These are phyloP conservation scores for Unio pictorum DNA, from an alignment of 2,888 invertebrate genomes.

Conservation along the genomic window DNA sequence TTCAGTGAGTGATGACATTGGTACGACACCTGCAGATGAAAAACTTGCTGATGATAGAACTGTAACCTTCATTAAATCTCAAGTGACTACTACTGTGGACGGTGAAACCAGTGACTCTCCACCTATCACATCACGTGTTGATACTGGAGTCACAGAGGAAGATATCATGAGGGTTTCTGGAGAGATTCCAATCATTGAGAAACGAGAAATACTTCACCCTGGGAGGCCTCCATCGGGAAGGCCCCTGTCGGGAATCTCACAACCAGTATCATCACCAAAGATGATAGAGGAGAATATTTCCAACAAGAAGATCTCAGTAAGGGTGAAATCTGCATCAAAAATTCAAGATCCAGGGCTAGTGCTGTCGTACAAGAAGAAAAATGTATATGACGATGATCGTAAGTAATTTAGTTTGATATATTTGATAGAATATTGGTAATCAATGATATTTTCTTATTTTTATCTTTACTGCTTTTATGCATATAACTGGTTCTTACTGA, in stretches of 20 bases:
- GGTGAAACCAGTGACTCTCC: constrained; percentile 2
- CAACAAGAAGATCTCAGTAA: background rate
- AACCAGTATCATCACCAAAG: constrained; percentile 9
- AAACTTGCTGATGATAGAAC: constrained; percentile 18
- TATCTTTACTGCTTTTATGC: no score
- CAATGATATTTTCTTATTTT: no score
- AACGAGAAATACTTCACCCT: constrained; percentile 18
- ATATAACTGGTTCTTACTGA: no score
- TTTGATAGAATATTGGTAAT: no score
- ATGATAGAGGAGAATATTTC: constrained; percentile 22
- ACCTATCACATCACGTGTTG: constrained; percentile 14
- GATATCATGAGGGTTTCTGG: constrained; percentile 45
- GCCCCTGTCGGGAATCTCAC: constrained; percentile 6
- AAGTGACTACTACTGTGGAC: constrained; percentile 4
- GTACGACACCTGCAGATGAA: background rate
- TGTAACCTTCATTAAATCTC: constrained; percentile 20
- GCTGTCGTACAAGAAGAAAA: constrained; percentile 55
- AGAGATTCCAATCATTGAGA: constrained; percentile 52
- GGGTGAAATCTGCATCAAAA: constrained; percentile 6
- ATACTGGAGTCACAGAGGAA: constrained; percentile 27
- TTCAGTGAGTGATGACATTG: no score
- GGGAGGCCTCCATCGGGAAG: constrained; percentile 13
- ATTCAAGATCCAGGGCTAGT: constrained; percentile 32
- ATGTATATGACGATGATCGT: constrained; percentile 64
- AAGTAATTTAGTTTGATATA: background rate